Base-by-base conservation (phyloP, 2,888 invertebrate genomes). In the Microdon myrmicae region DNA sequence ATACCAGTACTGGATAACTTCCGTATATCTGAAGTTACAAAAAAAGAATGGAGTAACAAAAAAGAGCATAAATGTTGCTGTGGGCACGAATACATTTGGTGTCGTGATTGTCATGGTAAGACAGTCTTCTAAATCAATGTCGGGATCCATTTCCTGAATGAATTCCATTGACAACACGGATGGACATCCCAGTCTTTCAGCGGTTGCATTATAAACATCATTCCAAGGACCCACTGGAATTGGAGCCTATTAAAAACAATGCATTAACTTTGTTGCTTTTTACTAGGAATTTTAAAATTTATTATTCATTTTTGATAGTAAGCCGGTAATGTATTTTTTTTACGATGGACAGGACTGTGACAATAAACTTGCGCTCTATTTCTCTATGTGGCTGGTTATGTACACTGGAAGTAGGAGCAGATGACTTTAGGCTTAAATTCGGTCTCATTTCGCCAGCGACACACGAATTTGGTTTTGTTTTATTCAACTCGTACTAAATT, bases 1-100 rank as follows among this genome's bases (percentile, higher is more conserved):
- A 81, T 4, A 81, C 76, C 68, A 81, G 69, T 0, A 82, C 81
- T 0, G 81, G 81, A 38, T 73, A 67, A 1, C 51, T 70, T 0
- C 69, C 73, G 1, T 71, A 71, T 4, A 64, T 14, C 70, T 70
- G 28, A n/a, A 49, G 17, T 8, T 4, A 17, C 17, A 23, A 28
- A 9, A n/a, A 9, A 20, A 19, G 13, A 22, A 10, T 4, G 19
- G 9, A 14, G 6, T 20, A 41, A 9, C 5, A 3, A 12, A n/a
- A 0, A 4, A n/a, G n/a, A n/a, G n/a, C 13, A 35, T 4, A 7
- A 9, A 14, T 37, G 7, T n/a, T n/a, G n/a, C n/a, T n/a, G n/a
- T n/a, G n/a, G n/a, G n/a, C n/a, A n/a, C n/a, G n/a, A n/a, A 61
- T 7, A 73, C 71, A 67, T 75, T 76, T 6, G 75, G 74, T 1